Evolutionary conservation across 2,113 vertebrate genomes (phyloP).

Genomic region (Xenopus tropicalis): DNA sequence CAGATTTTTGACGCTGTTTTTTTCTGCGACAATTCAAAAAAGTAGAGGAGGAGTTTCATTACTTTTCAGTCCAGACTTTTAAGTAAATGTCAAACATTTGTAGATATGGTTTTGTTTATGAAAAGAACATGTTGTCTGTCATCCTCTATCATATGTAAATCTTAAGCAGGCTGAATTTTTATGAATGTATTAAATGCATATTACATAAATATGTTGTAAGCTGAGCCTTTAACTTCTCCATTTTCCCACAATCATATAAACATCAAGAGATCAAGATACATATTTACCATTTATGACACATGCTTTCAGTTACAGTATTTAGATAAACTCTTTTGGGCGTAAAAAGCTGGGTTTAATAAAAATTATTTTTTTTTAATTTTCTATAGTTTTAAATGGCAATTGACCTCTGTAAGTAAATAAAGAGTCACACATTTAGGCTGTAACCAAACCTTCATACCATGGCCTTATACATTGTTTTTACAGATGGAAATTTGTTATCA

Average conservation of each 20-base stretch:
- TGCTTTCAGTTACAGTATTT: background rate
- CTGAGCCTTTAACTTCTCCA: too few relatives aligned
- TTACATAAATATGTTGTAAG: too few relatives aligned
- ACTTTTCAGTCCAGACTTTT: too few relatives aligned
- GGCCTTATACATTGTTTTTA: constrained; percentile 5
- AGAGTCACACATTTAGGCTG: constrained; percentile 8
- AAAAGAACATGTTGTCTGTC: too few relatives aligned
- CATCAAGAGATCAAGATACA: background rate
- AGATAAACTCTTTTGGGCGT: constrained; percentile 14
- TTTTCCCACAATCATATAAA: constrained; percentile 14
- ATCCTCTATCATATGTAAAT: too few relatives aligned
- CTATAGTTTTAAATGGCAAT: background rate
- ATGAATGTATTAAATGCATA: too few relatives aligned
- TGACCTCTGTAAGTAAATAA: constrained; percentile 13
- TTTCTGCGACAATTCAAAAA: too few relatives aligned
- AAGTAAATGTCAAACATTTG: too few relatives aligned
- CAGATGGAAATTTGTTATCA: constrained; percentile 8
- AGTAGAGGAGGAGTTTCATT: too few relatives aligned
- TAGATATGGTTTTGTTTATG: too few relatives aligned
- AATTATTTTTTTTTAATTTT: background rate
- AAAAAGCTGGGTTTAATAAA: background rate
- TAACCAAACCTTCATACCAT: background rate
- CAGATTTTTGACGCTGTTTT: too few relatives aligned
- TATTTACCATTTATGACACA: background rate
- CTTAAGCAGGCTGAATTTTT: too few relatives aligned